Percentiles rank a stretch among this genome's conserved stretches.
Evolutionary conservation across 2,888 invertebrate species (phyloP).

Genomic region (Allacma fusca): DNA sequence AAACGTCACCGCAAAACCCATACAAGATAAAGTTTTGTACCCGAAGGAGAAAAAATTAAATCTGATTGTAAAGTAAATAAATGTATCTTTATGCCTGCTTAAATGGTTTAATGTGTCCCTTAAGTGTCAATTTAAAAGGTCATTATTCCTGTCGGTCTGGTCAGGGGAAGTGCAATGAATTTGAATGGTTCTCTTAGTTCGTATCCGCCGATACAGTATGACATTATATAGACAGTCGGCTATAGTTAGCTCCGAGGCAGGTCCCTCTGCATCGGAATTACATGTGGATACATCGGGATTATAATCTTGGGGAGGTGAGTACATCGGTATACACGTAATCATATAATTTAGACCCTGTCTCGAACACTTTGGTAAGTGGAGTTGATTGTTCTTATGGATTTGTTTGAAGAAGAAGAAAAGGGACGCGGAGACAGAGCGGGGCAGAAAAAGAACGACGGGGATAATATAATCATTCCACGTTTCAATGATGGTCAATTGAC

Average conservation of each 20-base stretch:
- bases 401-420: neutral
- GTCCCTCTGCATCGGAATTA: too few species aligned
- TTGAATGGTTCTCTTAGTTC: conserved; percentile 27
- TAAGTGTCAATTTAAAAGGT: conserved; percentile 37
- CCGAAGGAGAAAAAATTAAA: conserved; percentile 1
- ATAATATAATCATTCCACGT: conserved; percentile 20
- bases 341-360: too few species aligned
- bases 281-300: too few species aligned
- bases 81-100: conserved; percentile 38
- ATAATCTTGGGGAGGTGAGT: too few species aligned
- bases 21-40: conserved; percentile 22
- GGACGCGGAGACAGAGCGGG: neutral
- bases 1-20: neutral
- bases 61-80: conserved; percentile 24
- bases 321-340: too few species aligned
- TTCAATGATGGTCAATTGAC: conserved; percentile 38
- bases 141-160: conserved; percentile 35
- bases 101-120: conserved; percentile 42
- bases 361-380: too few species aligned
- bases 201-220: neutral
- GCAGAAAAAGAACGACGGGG: neutral
- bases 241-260: too few species aligned
- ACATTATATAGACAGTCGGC: too few species aligned
- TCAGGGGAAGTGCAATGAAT: conserved; percentile 29
- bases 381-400: neutral